These are phyloP conservation scores for Amphibalanus amphitrite DNA, from an alignment of 1,140 invertebrate genomes.

Conservation along the genomic window DNA sequence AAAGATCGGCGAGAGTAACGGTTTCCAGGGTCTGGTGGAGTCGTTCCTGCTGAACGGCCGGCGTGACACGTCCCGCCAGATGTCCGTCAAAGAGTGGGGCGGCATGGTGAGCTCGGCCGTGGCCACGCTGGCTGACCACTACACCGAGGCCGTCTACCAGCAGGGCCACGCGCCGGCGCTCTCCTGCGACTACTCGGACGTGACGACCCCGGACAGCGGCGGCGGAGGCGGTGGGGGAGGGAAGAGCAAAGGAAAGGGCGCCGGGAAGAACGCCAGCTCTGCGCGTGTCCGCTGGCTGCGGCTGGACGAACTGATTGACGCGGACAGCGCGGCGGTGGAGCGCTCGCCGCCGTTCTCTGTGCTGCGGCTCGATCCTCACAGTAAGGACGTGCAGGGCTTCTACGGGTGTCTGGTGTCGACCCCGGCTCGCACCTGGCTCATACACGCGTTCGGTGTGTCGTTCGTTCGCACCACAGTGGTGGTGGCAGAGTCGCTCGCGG, in stretches of 20 bases:
- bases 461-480: background rate
- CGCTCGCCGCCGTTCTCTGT: background rate
- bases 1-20: background rate
- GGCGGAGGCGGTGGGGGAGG: background rate
- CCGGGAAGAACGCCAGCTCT: background rate
- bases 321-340: background rate
- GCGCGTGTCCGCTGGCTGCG: background rate
- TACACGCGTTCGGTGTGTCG: background rate
- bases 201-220: background rate
- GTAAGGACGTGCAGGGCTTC: constrained; percentile 2
- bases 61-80: background rate
- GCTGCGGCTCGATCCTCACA: background rate
- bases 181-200: background rate
- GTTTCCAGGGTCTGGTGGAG: background rate
- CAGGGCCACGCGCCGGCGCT: background rate
- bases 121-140: background rate
- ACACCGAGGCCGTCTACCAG: background rate
- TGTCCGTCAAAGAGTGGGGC: background rate
- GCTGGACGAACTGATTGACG: background rate
- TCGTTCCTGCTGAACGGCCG: background rate
- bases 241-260: background rate
- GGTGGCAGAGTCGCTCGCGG: background rate
- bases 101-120: background rate
- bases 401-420: background rate
- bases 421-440: background rate